Evolutionary conservation across 1,140 invertebrate species (phyloP).

Genomic region (Mya arenaria): DNA sequence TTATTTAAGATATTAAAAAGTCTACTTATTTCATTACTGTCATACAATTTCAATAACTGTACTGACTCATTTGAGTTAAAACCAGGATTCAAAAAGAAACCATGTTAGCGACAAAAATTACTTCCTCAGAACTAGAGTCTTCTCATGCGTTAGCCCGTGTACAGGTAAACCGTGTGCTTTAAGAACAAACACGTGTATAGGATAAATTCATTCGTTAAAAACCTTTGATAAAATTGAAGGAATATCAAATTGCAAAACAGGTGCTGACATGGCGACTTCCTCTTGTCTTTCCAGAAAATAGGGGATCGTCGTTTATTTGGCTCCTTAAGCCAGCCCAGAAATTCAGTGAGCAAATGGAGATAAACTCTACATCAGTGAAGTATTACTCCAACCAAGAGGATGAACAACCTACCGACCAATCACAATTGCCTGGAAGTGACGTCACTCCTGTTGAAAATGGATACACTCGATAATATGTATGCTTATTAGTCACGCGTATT

Average conservation of each 20-base stretch:
- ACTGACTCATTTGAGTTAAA: too few species aligned
- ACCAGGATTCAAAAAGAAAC: too few species aligned
- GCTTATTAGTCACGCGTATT: too few species aligned
- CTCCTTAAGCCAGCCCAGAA: conserved; percentile 2
- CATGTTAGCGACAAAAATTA: neutral
- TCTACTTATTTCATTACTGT: too few species aligned
- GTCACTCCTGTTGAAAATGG: conserved; percentile 6
- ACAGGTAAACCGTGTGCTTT: neutral
- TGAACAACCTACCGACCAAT: too few species aligned
- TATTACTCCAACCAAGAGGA: conserved; percentile 43
- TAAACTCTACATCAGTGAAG: conserved; percentile 35
- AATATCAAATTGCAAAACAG: too few species aligned
- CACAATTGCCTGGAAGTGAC: neutral
- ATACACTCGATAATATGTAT: too few species aligned
- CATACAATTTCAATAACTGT: too few species aligned
- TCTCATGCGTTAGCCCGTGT: neutral
- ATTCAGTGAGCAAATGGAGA: conserved; percentile 41
- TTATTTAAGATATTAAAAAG: too few species aligned
- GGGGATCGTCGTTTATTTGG: conserved; percentile 33
- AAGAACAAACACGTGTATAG: neutral
- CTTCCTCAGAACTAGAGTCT: neutral
- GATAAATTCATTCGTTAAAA: neutral
- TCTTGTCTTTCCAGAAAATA: conserved; percentile 32
- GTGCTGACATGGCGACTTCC: neutral
- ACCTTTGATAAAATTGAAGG: too few species aligned